Evolutionary conservation across 2,797 vertebrate species (phyloP).

Genomic region (Alosa sapidissima): DNA sequence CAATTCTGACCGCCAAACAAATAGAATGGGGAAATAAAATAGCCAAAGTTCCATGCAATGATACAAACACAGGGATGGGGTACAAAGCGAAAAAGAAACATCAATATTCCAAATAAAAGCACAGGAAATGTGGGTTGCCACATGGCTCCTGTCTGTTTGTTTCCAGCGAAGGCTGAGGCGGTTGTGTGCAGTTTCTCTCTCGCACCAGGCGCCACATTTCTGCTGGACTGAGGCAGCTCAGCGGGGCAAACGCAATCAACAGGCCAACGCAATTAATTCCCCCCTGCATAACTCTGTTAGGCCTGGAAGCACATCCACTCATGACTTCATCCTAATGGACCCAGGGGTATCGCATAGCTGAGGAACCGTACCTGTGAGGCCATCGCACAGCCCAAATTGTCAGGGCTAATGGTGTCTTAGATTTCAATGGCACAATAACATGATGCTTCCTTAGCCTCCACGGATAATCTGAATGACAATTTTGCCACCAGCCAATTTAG

Average conservation of each 20-base stretch:
- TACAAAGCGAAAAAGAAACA: neutral
- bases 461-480: neutral
- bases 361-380: neutral
- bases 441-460: neutral
- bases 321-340: slow-evolving; percentile 35
- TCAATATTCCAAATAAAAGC: neutral
- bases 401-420: neutral
- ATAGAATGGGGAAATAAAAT: neutral
- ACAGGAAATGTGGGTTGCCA: neutral
- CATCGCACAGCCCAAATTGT: neutral
- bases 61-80: neutral
- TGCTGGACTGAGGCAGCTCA: slow-evolving; percentile 15
- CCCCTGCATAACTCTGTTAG: slow-evolving; percentile 37
- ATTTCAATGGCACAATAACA: neutral
- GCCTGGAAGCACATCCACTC: slow-evolving; percentile 16
- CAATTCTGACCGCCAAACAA: neutral
- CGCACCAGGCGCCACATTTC: slow-evolving; percentile 35
- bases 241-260: slow-evolving; percentile 41
- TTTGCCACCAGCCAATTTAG: neutral
- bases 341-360: slow-evolving; percentile 34
- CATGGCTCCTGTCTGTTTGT: neutral
- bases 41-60: neutral
- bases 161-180: neutral
- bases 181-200: slow-evolving; percentile 34
- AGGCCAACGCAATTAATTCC: slow-evolving; percentile 41